Conservation (phyloP, 2,797 vertebrate genomes). For the Meriones psammophilus region DNA sequence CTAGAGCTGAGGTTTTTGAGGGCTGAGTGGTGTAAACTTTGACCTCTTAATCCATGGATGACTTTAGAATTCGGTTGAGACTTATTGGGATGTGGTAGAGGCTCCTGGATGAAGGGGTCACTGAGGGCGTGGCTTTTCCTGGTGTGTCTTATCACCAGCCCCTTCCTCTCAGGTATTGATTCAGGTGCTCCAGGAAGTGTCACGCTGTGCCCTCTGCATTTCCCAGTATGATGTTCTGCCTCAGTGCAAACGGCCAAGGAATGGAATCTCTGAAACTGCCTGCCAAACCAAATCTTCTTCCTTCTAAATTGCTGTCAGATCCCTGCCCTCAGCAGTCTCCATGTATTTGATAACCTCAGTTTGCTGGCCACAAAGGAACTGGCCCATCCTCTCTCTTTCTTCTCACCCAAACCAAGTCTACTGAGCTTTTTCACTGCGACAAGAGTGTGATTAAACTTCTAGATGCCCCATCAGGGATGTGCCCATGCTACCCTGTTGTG, state of each 20-base stretch:
- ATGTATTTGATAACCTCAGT: neutral
- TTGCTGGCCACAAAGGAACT: neutral
- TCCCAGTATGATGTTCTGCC: neutral
- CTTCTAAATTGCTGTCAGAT: neutral
- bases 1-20: neutral
- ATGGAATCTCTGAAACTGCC: neutral
- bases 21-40: neutral
- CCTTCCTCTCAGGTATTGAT: neutral
- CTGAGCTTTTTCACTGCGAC: neutral
- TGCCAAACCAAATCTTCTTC: neutral
- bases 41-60: neutral
- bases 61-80: neutral
- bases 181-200: too few relatives aligned
- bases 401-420: neutral
- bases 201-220: too few relatives aligned
- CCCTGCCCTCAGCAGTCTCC: neutral
- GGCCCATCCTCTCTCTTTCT: neutral
- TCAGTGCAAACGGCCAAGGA: neutral
- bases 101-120: too few relatives aligned
- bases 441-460: constrained; percentile 52
- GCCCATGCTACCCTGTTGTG: constrained; percentile 44
- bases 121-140: neutral
- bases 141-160: neutral
- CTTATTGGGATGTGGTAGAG: neutral
- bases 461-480: neutral